Conservation (phyloP, 30 jellyfish, hydroid and myxozoan genomes). For the Aurelia aurita region DNA sequence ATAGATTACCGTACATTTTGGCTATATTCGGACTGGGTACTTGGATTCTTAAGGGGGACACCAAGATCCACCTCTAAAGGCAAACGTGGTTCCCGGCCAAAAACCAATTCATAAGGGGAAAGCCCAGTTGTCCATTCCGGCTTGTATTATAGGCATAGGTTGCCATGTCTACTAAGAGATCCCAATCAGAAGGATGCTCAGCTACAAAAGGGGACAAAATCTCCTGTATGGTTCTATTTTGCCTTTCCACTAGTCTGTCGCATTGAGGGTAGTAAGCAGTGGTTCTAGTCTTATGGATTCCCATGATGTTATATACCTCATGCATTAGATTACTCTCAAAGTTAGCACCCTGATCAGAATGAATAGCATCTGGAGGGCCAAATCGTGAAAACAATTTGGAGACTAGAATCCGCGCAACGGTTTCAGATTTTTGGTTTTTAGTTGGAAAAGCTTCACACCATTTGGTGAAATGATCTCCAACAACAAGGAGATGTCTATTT, state of each 20-base stretch:
- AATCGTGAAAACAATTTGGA: background rate
- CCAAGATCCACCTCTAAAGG: conserved; percentile 61
- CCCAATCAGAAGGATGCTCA: conserved; percentile 44
- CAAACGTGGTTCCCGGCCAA: conserved; percentile 69
- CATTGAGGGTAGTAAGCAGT: conserved; percentile 62
- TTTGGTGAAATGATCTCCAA: background rate
- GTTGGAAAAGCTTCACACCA: too few relatives aligned
- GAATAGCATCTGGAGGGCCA: conserved; percentile 10
- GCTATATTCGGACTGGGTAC: conserved; percentile 55
- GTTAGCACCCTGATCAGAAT: conserved; percentile 3
- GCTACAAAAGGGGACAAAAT: background rate
- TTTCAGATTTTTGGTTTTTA: background rate
- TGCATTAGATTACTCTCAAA: conserved; percentile 29
- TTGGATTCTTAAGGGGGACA: conserved; percentile 42
- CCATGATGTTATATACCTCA: conserved; percentile 50
- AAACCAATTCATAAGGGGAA: conserved; percentile 64
- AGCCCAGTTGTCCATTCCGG: conserved; percentile 39
- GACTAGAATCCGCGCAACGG: background rate
- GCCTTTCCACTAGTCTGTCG: too few relatives aligned
- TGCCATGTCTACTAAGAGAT: conserved; percentile 37
- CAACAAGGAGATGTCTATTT: background rate
- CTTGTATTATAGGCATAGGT: conserved; percentile 55
- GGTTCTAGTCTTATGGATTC: conserved; percentile 52
- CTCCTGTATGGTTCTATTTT: conserved; percentile 40
- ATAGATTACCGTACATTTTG: conserved; percentile 51